A percentile compares a stretch with the other conserved stretches of the same genome.
phyloP scores from a whole-genome alignment of 2,888 invertebrate genomes.

The Rhamnusium bicolor region DNA sequence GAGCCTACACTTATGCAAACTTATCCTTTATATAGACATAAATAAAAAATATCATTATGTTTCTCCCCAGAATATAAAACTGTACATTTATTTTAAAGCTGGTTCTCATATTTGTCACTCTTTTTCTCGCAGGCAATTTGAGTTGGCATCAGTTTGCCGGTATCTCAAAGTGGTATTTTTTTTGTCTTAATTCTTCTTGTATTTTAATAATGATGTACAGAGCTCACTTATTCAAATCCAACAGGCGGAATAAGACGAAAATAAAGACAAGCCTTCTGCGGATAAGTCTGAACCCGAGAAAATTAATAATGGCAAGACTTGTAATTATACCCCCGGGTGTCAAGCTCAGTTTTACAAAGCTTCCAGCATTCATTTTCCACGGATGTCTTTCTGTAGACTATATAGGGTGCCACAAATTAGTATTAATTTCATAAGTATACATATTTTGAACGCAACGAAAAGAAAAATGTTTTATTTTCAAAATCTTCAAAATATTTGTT shows the following conservation, averaged over 20 bases:
- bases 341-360: slow-evolving; percentile 12
- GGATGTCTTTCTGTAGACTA: too few species aligned
- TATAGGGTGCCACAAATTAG: neutral
- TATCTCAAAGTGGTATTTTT: neutral
- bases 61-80: slow-evolving; percentile 4
- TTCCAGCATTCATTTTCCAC: slow-evolving; percentile 1
- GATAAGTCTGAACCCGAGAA: slow-evolving; percentile 18
- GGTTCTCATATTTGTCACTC: slow-evolving; percentile 10
- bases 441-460: too few species aligned
- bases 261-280: slow-evolving; percentile 9
- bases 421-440: too few species aligned
- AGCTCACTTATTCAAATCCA: slow-evolving; percentile 18
- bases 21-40: neutral
- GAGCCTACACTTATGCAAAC: neutral
- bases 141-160: neutral
- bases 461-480: too few species aligned
- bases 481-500: too few species aligned
- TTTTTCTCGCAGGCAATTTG: slow-evolving; percentile 6
- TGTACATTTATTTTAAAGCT: neutral
- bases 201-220: slow-evolving; percentile 24
- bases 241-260: slow-evolving; percentile 2
- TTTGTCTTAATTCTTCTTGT: slow-evolving; percentile 11
- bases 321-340: slow-evolving; percentile 46
- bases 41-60: neutral
- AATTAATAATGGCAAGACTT: slow-evolving; percentile 40